Evolutionary conservation across 1,140 invertebrate species (phyloP), one percentile per base, ranked within the genome.

Genomic region (Trichogramma pretiosum): DNA sequence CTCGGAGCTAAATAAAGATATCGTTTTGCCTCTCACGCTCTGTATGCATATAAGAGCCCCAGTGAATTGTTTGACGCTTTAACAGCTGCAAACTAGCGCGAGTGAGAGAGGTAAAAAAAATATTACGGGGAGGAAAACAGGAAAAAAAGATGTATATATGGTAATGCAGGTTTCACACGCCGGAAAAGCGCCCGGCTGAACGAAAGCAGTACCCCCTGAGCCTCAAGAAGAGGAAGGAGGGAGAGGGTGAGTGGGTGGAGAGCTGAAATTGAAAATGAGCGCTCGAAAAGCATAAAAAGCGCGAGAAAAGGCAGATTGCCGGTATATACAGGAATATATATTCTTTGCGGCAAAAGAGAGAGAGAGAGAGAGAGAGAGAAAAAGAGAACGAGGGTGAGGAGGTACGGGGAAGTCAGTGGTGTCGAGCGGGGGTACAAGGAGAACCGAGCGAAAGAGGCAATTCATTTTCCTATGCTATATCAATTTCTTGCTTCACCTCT

Each of bases 391-490:
- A 19, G 10, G 5, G 35, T n/a, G 10, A 4, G 17, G 22, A 13
- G 28, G 19, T 21, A 10, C 3, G 28, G 16, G n/a, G n/a, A 13
- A 17, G 3, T 1, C n/a, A 28, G 2, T 14, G 18, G 13, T 32
- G 41, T 13, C n/a, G 24, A 2, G n/a, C 5, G 18, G 21, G 46
- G 48, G 48, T 48, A 46, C 44, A 56, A 51, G 51, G 51, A 55
- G n/a, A n/a, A n/a, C n/a, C n/a, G n/a, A n/a, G n/a, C n/a, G 52
- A 57, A 55, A 52, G 55, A 60, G 61, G 64, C 65, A 70, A 72
- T 72, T 72, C 69, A 72, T 72, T 72, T 70, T 72, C 66, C 61
- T 72, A 65, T 69, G 67, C 69, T 68, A 68, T 72, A 70, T 72
- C 69, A 72, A 70, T 72, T 72, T 70, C 69, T 70, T 70, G 67